phyloP scores from a whole-genome alignment of 2,888 invertebrate genomes.

The Platypus cylindrus region DNA sequence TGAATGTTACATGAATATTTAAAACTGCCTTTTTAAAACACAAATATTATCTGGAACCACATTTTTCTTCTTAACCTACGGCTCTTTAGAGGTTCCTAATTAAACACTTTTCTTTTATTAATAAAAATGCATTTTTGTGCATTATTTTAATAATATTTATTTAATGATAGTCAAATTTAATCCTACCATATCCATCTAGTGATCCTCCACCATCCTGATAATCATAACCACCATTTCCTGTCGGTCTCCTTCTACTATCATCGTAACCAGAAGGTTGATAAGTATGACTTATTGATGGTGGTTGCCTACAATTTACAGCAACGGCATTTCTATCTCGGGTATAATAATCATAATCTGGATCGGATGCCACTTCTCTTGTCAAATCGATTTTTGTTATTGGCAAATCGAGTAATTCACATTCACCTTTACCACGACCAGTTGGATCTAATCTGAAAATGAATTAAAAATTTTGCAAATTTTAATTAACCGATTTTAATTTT shows the following conservation, averaged over 20 bases:
- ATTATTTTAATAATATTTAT: no score
- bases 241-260: conserved; percentile 8
- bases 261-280: conserved; percentile 5
- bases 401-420: conserved; percentile 63
- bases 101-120: no score
- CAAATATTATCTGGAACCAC: no score
- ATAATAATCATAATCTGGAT: conserved; percentile 67
- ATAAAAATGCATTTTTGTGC: no score
- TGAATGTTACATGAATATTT: not conserved
- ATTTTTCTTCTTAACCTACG: no score
- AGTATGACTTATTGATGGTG: conserved; percentile 13
- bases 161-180: no score
- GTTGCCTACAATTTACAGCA: conserved; percentile 19
- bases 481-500: no score
- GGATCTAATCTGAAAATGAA: conserved; percentile 45
- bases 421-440: conserved; percentile 56
- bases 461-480: no score
- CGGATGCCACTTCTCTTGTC: conserved; percentile 48
- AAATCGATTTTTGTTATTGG: conserved; percentile 58
- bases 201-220: conserved; percentile 9
- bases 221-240: conserved; percentile 4
- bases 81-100: no score
- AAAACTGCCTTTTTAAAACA: no score
- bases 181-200: no score
- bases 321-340: conserved; percentile 63